These are phyloP conservation scores for Decapterus maruadsi DNA, from an alignment of 2,797 vertebrate species.

Conservation along the genomic window DNA sequence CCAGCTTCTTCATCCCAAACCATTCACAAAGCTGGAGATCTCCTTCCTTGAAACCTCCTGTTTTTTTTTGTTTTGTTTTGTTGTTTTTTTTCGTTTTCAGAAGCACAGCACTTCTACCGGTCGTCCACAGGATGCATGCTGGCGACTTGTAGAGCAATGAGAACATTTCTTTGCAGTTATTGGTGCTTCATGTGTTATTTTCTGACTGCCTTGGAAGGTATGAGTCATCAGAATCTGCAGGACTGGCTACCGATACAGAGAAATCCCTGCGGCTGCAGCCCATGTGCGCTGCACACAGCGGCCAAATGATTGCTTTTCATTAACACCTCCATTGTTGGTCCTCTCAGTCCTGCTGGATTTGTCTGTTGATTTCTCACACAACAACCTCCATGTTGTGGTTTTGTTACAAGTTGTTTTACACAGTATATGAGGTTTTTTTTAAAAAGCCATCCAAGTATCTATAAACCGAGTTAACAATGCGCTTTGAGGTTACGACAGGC, in stretches of 20 bases:
- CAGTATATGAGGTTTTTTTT: background rate
- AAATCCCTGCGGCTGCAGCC: slow-evolving; percentile 4
- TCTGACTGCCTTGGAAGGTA: slow-evolving; percentile 63
- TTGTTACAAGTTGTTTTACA: slow-evolving; percentile 8
- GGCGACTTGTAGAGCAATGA: background rate
- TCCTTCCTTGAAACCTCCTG: background rate
- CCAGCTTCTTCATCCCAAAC: background rate
- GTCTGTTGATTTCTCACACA: background rate
- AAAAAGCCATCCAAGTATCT: background rate
- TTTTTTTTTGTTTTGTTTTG: too few species aligned
- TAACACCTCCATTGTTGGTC: background rate
- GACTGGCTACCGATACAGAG: slow-evolving; percentile 19
- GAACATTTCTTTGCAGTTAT: slow-evolving; percentile 21
- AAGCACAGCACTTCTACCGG: slow-evolving; percentile 44
- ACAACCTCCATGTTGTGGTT: slow-evolving; percentile 1
- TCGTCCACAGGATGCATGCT: background rate
- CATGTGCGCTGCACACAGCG: slow-evolving; percentile 10
- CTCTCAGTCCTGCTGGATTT: slow-evolving; percentile 1
- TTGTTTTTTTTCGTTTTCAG: slow-evolving; percentile 4
- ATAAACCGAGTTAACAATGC: slow-evolving; percentile 13
- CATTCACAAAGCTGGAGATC: background rate
- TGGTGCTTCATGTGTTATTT: slow-evolving; percentile 55
- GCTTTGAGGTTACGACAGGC: slow-evolving; percentile 6
- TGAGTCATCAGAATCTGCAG: slow-evolving; percentile 65
- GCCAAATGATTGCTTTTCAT: slow-evolving; percentile 25